A percentile compares a stretch with the other conserved stretches of the same genome.
Evolutionary conservation across 2,113 vertebrate genomes (phyloP).

Genomic region (Heliornis fulica): DNA sequence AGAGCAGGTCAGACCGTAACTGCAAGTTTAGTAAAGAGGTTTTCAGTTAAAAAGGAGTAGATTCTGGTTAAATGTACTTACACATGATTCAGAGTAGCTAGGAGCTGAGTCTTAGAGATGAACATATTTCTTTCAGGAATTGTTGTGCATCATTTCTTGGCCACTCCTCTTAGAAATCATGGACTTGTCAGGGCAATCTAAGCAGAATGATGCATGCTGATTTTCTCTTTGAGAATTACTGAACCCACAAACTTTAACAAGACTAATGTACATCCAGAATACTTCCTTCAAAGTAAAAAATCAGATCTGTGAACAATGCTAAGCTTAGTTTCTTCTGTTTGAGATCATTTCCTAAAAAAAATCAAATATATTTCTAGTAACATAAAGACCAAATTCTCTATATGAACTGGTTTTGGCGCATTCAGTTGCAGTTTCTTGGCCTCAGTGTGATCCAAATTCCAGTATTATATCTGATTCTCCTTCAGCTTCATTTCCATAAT

Average conservation of each 20-base stretch:
- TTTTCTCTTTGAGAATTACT: neutral
- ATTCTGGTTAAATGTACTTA: neutral
- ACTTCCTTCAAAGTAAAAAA: neutral
- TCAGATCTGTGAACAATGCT: neutral
- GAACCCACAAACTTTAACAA: neutral
- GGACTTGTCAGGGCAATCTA: neutral
- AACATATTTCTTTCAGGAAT: neutral
- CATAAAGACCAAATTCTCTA: neutral
- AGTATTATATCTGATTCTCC: neutral
- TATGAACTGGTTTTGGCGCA: neutral
- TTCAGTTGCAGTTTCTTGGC: neutral
- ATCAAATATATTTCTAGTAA: neutral
- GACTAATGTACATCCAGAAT: neutral
- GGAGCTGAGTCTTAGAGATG: neutral
- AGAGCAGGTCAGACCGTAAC: neutral
- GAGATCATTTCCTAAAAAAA: neutral
- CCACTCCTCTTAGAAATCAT: neutral
- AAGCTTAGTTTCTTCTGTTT: neutral
- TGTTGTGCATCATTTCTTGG: neutral
- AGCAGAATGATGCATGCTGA: neutral
- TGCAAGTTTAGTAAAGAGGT: neutral
- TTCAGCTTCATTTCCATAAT: neutral
- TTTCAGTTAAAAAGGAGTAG: neutral
- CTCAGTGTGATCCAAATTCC: neutral
- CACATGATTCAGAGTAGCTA: accelerated